Conservation (phyloP, 2,888 invertebrate species). For the Diadromus collaris region DNA sequence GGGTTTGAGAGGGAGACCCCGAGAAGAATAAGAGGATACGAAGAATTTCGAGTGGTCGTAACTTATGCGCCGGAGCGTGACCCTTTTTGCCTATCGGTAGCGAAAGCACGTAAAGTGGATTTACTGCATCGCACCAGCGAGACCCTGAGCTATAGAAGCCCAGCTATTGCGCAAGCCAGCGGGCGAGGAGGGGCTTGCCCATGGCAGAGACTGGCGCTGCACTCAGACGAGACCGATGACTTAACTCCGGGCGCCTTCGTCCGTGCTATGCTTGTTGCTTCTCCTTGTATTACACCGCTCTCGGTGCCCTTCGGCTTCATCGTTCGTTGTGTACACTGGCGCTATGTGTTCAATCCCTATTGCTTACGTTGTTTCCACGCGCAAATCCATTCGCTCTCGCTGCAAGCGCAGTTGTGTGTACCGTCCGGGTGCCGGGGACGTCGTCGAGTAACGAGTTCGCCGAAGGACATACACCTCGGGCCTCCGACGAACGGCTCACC, state of each 20-base stretch:
- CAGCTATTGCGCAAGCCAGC: conserved; percentile 20
- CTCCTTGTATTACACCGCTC: conserved; percentile 13
- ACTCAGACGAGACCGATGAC: conserved; percentile 44
- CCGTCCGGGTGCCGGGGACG: conserved; percentile 14
- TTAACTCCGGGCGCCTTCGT: background rate
- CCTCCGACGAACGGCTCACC: conserved; percentile 35
- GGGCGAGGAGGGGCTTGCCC: conserved; percentile 17
- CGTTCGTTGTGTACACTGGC: conserved; percentile 12
- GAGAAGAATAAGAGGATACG: conserved; percentile 54
- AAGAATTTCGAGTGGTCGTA: conserved; percentile 72
- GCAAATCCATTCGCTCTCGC: conserved; percentile 10
- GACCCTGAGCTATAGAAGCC: conserved; percentile 35
- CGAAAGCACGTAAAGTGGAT: conserved; percentile 72
- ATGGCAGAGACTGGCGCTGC: background rate
- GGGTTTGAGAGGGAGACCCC: conserved; percentile 15
- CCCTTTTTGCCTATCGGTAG: conserved; percentile 74
- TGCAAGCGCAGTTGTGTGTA: conserved; percentile 2
- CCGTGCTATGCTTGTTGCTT: background rate
- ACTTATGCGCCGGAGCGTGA: conserved; percentile 68
- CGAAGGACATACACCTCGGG: conserved; percentile 32
- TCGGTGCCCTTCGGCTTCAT: conserved; percentile 28
- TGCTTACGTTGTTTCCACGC: conserved; percentile 6
- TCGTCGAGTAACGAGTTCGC: conserved; percentile 41
- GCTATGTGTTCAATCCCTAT: conserved; percentile 18
- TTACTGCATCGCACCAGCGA: conserved; percentile 69